Evolutionary conservation across 2,888 invertebrate species (phyloP), one percentile per base, ranked within the genome.

Genomic region (Hypercompe scribonia): DNA sequence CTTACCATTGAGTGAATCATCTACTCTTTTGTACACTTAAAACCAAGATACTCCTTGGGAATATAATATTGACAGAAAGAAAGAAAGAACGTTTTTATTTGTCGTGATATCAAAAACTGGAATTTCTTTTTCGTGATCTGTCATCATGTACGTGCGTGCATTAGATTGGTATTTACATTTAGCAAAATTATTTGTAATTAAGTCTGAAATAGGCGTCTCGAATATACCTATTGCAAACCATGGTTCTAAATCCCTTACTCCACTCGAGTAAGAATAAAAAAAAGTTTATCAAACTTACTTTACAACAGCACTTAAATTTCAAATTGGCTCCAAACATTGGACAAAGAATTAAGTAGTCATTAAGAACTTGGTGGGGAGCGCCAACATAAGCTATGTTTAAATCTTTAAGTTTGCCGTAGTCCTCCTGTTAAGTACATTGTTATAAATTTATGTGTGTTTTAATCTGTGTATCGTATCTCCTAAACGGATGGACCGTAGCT

Each of bases 291-390:
- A n/a, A 46, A 79, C 84, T 88, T 78, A 94, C 94, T n/a, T 88
- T 78, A 80, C 94, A 93, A 64, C 92, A 90, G 76, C 94, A 94
- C 78, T 92, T 93, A 78, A 90, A 95, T 65, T 81, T 90, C 21
- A 95, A 88, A 71, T 95, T 92, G 0, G 94, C 94, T 34, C 93
- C 92, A 0, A 95, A 87, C 92, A 95, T 92, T 0, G 95, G 94
- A 72, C 92, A 92, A 13, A 95, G 86, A 2, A 95, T 87, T 0
- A 95, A 83, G 67, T 94, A 95, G 0, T 95, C 94, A 80, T 95
- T 95, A 3, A 95, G 87, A 0, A 93, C 88, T 0, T 91, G 95
- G 70, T 94, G 94, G 0, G 94, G 88, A 0, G 91, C 79, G 0
- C 95, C 95, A 2, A 94, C 64, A 76, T 92, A 95, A 0, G 90